Conservation (phyloP, 2,888 invertebrate genomes). For the Acanthococcus lagerstroemiae region DNA sequence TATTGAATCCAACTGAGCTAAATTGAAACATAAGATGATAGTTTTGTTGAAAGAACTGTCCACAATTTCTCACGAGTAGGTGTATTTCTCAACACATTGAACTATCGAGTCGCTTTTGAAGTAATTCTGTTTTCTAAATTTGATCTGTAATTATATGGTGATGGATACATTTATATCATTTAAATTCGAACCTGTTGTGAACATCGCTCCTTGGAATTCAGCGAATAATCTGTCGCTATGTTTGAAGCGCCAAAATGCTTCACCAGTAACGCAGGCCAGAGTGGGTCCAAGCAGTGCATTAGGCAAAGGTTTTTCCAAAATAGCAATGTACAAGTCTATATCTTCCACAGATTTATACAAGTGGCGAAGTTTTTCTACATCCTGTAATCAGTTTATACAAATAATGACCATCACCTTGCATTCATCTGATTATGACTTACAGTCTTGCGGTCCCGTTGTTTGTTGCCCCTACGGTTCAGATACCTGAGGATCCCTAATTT, state of each 20-base stretch:
- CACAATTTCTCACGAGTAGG: too few species aligned
- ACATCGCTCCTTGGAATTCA: slow-evolving; percentile 45
- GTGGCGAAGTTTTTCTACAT: not conserved
- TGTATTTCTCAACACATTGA: too few species aligned
- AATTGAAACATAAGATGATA: not conserved
- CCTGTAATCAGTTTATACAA: too few species aligned
- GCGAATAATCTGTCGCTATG: slow-evolving; percentile 79
- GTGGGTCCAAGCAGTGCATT: slow-evolving; percentile 74
- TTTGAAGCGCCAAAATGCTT: slow-evolving; percentile 74
- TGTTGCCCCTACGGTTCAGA: too few species aligned
- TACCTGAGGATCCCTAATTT: not conserved
- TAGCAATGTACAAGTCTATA: slow-evolving; percentile 75
- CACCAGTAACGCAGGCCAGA: slow-evolving; percentile 72
- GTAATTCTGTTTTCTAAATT: too few species aligned
- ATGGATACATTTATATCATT: too few species aligned
- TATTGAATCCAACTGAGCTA: not conserved
- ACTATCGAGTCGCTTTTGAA: too few species aligned
- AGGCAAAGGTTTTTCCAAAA: slow-evolving; percentile 62
- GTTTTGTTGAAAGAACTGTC: too few species aligned
- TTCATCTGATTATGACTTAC: too few species aligned
- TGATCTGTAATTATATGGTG: too few species aligned
- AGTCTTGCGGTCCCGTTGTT: too few species aligned
- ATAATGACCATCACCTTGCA: too few species aligned
- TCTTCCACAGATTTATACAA: slow-evolving; percentile 64
- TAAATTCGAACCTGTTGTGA: not conserved